These are phyloP conservation scores for Elaphurus davidianus DNA, from an alignment of 2,113 vertebrate genomes.

Conservation along the genomic window DNA sequence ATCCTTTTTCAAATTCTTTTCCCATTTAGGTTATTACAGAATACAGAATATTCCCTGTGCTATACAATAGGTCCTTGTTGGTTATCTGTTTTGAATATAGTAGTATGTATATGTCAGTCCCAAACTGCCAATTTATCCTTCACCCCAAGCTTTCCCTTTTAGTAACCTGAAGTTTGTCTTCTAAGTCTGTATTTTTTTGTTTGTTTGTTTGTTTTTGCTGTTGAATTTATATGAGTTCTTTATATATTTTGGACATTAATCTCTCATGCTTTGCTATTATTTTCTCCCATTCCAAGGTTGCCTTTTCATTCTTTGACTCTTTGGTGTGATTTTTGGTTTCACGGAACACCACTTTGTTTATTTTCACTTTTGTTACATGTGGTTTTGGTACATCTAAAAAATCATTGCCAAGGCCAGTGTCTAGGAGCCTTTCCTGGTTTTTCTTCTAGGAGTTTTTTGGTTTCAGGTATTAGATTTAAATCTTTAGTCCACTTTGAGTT, in stretches of 20 bases:
- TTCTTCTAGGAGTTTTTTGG: background rate
- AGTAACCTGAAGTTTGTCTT: background rate
- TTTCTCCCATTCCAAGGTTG: background rate
- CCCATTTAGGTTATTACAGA: background rate
- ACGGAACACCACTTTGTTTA: background rate
- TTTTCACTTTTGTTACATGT: background rate
- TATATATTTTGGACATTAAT: background rate
- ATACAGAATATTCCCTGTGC: background rate
- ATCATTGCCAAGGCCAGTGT: background rate
- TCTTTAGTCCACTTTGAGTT: background rate
- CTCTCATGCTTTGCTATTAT: background rate
- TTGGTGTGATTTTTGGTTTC: background rate
- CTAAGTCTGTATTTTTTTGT: background rate
- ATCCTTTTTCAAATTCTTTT: background rate
- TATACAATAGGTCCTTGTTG: background rate
- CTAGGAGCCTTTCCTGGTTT: background rate
- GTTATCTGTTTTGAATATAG: background rate
- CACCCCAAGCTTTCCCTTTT: background rate
- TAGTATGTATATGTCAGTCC: background rate
- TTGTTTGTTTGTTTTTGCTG: background rate
- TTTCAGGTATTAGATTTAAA: background rate
- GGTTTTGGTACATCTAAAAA: background rate
- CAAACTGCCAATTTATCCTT: background rate
- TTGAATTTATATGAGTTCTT: background rate
- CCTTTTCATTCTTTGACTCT: constrained; percentile 15